Conservation (phyloP, 2,113 vertebrate genomes). For the Peromyscus polionotus region DNA sequence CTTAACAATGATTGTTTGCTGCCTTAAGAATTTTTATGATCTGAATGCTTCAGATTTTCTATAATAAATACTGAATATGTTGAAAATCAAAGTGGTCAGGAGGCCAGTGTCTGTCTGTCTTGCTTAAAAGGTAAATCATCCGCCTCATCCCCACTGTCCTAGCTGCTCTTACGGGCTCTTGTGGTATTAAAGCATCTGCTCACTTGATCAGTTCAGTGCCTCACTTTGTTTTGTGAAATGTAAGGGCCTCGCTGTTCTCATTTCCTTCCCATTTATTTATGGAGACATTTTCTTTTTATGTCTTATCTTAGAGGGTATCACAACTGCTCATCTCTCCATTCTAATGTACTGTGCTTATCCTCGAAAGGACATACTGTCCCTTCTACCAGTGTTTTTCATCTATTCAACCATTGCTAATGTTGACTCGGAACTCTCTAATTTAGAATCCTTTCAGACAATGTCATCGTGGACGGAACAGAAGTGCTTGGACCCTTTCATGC, state of each 20-base stretch:
- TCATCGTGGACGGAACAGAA: slow-evolving; percentile 38
- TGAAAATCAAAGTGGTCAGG: slow-evolving; percentile 20
- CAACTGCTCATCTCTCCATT: slow-evolving; percentile 60
- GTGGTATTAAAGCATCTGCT: slow-evolving; percentile 68
- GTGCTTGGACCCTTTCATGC: neutral
- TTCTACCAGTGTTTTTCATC: neutral
- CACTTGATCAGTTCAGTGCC: slow-evolving; percentile 61
- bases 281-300: slow-evolving; percentile 25
- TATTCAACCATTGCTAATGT: neutral
- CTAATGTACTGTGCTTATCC: slow-evolving; percentile 25
- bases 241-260: slow-evolving; percentile 62
- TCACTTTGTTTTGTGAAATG: slow-evolving; percentile 63
- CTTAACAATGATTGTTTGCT: slow-evolving; percentile 57
- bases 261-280: slow-evolving; percentile 66
- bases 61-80: slow-evolving; percentile 22
- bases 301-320: slow-evolving; percentile 51
- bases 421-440: slow-evolving; percentile 24
- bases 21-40: slow-evolving; percentile 8
- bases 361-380: slow-evolving; percentile 44
- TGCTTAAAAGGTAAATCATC: slow-evolving; percentile 49
- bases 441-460: slow-evolving; percentile 47
- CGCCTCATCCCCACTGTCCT: slow-evolving; percentile 21
- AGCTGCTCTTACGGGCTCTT: slow-evolving; percentile 1
- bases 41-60: slow-evolving; percentile 47
- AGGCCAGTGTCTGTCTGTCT: slow-evolving; percentile 49